Percentiles rank a stretch among this genome's conserved stretches.
These are phyloP conservation scores for Cheilosia vernalis DNA, from an alignment of 2,888 invertebrate species.

Conservation along the genomic window DNA sequence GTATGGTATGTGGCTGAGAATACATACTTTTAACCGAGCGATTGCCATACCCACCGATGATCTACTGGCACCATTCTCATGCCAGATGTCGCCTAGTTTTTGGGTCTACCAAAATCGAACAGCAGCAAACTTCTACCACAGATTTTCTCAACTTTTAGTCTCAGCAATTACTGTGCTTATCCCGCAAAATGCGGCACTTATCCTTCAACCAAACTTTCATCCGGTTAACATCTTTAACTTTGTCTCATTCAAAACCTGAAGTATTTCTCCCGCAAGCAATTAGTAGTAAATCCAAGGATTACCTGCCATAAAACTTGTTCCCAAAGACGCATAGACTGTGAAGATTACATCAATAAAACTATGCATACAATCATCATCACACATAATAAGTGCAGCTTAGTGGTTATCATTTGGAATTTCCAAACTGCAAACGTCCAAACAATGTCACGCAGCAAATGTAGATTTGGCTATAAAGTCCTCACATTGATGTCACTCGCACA, in stretches of 20 bases:
- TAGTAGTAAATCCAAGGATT: conserved; percentile 6
- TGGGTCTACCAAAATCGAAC: no score
- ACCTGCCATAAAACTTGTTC: neutral
- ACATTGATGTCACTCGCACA: conserved; percentile 5
- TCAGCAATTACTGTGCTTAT: neutral
- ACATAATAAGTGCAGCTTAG: neutral
- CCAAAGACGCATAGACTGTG: neutral
- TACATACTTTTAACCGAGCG: no score
- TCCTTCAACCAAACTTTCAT: neutral
- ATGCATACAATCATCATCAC: no score
- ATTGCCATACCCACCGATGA: no score
- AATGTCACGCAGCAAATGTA: conserved; percentile 5
- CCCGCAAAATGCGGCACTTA: neutral
- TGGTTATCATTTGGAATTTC: neutral
- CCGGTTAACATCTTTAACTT: conserved; percentile 1
- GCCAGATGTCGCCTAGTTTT: no score
- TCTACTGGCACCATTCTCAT: no score
- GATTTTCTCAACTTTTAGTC: no score
- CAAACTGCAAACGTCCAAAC: neutral
- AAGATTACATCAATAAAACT: neutral
- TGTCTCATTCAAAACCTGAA: neutral
- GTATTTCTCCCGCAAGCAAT: neutral
- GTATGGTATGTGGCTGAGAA: no score
- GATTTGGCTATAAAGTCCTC: neutral
- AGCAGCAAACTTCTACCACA: no score